Evolutionary conservation across 2,113 vertebrate genomes (phyloP).

Genomic region (Lates calcarifer): DNA sequence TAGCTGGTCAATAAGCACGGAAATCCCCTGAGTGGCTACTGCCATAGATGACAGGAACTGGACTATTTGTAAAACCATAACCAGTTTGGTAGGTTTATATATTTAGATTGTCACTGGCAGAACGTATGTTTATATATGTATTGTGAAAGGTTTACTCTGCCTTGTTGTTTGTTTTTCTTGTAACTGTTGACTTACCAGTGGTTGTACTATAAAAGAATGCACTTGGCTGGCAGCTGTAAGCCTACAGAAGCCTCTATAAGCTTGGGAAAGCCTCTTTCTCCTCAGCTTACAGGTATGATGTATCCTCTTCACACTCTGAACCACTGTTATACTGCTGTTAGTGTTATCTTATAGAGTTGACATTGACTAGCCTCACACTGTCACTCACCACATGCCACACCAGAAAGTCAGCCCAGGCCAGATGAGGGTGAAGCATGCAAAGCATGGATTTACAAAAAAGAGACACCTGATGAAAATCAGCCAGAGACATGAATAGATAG

Average conservation of each 20-base stretch:
- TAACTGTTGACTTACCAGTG: conserved; percentile 35
- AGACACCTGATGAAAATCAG: not conserved
- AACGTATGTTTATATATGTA: conserved; percentile 10
- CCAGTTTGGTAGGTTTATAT: conserved; percentile 20
- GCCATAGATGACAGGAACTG: conserved; percentile 29
- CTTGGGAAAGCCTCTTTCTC: conserved; percentile 39
- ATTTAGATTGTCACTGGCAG: conserved; percentile 1
- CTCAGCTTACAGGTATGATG: conserved; percentile 51
- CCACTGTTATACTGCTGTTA: conserved; percentile 29
- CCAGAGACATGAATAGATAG: not conserved
- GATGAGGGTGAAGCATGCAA: not conserved
- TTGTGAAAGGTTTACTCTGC: conserved; percentile 37
- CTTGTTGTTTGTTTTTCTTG: conserved; percentile 38
- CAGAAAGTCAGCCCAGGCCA: conserved; percentile 12
- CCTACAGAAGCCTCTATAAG: conserved; percentile 40
- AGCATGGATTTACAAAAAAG: not conserved
- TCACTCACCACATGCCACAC: conserved; percentile 38
- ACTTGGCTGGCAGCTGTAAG: conserved; percentile 38
- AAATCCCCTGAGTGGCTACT: conserved; percentile 29
- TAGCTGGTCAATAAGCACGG: conserved; percentile 26
- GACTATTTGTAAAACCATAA: conserved; percentile 22
- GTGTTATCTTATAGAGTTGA: conserved; percentile 41
- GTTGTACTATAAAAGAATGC: conserved; percentile 19
- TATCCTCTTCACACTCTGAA: conserved; percentile 33
- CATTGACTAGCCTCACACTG: conserved; percentile 1